These are phyloP conservation scores for Pangasius macronema DNA, from an alignment of 2,797 vertebrate genomes.

Conservation along the genomic window DNA sequence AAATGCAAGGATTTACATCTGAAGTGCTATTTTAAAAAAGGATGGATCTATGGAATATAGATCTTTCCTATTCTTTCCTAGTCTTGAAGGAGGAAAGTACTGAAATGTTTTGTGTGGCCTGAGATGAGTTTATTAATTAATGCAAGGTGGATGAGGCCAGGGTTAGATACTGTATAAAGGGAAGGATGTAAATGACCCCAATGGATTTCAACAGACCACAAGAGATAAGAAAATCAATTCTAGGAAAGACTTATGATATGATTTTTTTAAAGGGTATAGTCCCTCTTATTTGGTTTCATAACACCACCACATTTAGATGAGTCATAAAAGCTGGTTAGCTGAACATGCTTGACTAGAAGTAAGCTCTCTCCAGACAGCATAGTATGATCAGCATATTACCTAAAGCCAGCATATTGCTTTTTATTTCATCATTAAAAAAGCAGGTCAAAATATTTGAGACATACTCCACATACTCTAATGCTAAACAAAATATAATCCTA, in stretches of 20 bases:
- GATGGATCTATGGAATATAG: neutral
- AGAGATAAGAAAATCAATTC: neutral
- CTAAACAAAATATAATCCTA: neutral
- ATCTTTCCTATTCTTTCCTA: neutral
- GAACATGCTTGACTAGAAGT: neutral
- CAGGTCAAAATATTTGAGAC: constrained; percentile 6
- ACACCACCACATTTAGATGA: neutral
- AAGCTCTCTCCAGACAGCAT: neutral
- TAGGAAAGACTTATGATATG: neutral
- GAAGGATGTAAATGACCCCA: neutral
- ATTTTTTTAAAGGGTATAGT: neutral
- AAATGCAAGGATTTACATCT: neutral
- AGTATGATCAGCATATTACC: neutral
- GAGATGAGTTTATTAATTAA: neutral
- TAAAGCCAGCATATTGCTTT: constrained; percentile 17
- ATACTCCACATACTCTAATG: constrained; percentile 7
- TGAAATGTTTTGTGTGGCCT: neutral
- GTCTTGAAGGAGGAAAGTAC: neutral
- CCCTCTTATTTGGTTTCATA: neutral
- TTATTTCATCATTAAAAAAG: constrained; percentile 4
- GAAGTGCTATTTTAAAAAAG: neutral
- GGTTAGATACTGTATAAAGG: neutral
- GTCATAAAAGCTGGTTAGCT: constrained; percentile 9
- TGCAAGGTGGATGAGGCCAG: neutral
- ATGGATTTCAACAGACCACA: neutral